phyloP scores from a whole-genome alignment of 2,113 vertebrate genomes.

The Felis catus region DNA sequence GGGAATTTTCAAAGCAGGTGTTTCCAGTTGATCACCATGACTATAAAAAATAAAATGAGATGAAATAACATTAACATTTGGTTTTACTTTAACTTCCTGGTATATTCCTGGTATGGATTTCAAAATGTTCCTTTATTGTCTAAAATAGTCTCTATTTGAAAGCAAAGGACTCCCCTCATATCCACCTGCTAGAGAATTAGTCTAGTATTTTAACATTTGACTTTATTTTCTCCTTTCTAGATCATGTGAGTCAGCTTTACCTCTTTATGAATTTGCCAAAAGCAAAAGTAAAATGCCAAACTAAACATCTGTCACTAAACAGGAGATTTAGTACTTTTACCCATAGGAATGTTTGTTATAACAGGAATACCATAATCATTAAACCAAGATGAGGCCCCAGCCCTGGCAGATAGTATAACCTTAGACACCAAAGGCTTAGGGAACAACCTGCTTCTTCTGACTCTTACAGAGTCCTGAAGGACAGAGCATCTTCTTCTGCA shows the following conservation, averaged over 20 bases:
- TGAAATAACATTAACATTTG: background rate
- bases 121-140: background rate
- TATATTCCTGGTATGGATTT: background rate
- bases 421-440: background rate
- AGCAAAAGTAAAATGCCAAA: background rate
- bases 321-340: background rate
- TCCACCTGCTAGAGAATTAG: background rate
- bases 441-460: background rate
- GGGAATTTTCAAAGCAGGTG: background rate
- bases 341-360: background rate
- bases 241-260: background rate
- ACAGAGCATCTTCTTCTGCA: background rate
- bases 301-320: background rate
- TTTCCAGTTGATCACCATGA: background rate
- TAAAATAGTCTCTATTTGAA: background rate
- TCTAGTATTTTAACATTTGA: constrained; percentile 22
- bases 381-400: background rate
- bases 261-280: background rate
- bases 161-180: background rate
- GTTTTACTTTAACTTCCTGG: background rate
- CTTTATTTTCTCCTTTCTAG: constrained; percentile 35
- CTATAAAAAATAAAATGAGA: constrained; percentile 12
- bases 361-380: background rate
- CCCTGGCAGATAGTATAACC: background rate
- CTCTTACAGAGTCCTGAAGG: background rate